Evolutionary conservation across 2,113 vertebrate genomes (phyloP), one percentile per base, ranked within the genome.

Genomic region (Campylomormyrus tamandua): DNA sequence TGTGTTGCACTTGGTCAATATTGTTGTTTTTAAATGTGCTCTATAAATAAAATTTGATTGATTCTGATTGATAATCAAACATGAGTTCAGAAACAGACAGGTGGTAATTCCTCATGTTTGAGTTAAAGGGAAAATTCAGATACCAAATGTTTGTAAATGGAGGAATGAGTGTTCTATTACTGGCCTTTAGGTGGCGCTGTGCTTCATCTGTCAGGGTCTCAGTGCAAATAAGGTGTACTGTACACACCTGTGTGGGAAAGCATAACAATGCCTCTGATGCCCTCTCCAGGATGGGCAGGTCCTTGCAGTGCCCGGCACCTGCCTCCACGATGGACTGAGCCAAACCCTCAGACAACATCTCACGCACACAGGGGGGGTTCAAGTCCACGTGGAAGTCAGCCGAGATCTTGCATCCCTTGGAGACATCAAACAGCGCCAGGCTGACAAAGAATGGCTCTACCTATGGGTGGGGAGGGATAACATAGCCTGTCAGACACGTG

Each of bases 391-490:
- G 98, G 94, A 99, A 99, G 93, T 99, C 98, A 24, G 97, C 97
- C 0, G 98, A 99, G 94, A 99, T 97, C 94, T 99, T 99, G 93
- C 98, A 98, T 83, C 96, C 97, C 92, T 97, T 98, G 91, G 95
- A 97, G 85, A 98, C 92, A 91, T 99, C 98, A 5, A 99, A 99
- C 87, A 99, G 95, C 0, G 98, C 97, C 24, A 99, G 96, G 93
- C 94, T 98, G 91, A 99, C 95, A 94, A 99, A 99, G 94, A 99
- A 99, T 0, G 98, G 98, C 88, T 99, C 98, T 89, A 99, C 97
- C 98, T 99, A 93, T n/a, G 90, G 93, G 92, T 62, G 85, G 19
- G 50, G n/a, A 50, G 24, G 50, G 2, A 17, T 80, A 15, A 52
- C n/a, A 87, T 1, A 87, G 31, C 49, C 31, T 6, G 15, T 77